Evolutionary conservation across 2,888 invertebrate species (phyloP), one percentile per base, ranked within the genome.

Genomic region (Galeruca laticollis): DNA sequence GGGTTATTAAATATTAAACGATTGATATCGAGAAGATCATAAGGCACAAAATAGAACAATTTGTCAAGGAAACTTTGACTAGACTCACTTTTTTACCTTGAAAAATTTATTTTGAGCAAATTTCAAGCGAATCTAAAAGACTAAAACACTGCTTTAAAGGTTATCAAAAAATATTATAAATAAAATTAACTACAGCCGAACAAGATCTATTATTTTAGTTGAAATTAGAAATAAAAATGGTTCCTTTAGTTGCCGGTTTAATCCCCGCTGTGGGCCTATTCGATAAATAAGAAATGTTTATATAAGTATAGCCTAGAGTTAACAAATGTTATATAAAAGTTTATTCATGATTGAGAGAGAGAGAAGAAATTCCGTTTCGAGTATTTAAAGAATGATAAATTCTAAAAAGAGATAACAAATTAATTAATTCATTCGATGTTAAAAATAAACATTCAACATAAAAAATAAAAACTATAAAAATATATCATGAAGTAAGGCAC

Each of bases 401-500:
- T 75, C 75, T 75, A 66, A 68, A 76, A 73, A 68, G 75, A 75
- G 71, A 75, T 76, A 77, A 77, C 77, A 77, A 75, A 66, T 56
- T 68, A 31, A 73, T 66, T 60, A 65, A 69, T 67, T 54, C 68
- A 73, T 76, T 76, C 75, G 75, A 73, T 77, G 75, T 77, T 76
- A 56, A 75, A 75, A 74, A 71, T 75, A 75, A 76, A 74, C 72
- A 70, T 76, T 71, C 71, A 77, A 73, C 74, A 75, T 72, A 70
- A 70, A 73, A 73, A n/a, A n/a, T n/a, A 75, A 76, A 78, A 75
- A 70, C 70, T 74, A 78, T 73, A 76, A 73, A 75, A 74, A 72
- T 75, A 76, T 76, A 75, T 73, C 66, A 71, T 73, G 70, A 70
- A 73, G 69, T 80, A 80, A 80, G 80, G 80, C 80, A 81, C 80